Evolutionary conservation across 1,140 invertebrate species (phyloP), one percentile per base, ranked within the genome.

Genomic region (Andrena cerasifolii): DNA sequence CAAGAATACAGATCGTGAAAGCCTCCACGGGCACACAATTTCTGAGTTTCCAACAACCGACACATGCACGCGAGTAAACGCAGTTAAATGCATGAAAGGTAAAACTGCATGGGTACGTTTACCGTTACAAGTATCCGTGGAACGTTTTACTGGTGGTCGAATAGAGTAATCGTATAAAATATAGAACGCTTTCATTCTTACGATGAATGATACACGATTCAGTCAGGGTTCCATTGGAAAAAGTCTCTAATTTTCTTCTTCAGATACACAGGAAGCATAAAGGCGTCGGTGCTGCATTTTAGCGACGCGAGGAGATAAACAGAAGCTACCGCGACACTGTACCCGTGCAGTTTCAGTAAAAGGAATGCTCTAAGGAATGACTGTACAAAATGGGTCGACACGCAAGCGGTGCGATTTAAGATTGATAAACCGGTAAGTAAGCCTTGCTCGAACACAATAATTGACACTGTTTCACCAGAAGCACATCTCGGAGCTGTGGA

Each of bases 291-390:
- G n/a, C n/a, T n/a, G n/a, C n/a, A n/a, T n/a, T n/a, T n/a, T n/a
- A n/a, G n/a, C n/a, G n/a, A n/a, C n/a, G n/a, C n/a, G n/a, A n/a
- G n/a, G n/a, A n/a, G n/a, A n/a, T n/a, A 47, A 45, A 45, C 4
- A 47, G 21, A 49, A 12, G n/a, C 2, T 6, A 21, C 47, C 0
- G n/a, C n/a, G 18, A 36, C 56, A 3, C 7, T 36, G 51, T 75
- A 58, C 53, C 28, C 51, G 36, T 3, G 26, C 47, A 45, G 68
- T 47, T 45, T 58, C 14, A 33, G 16, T 10, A 14, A 36, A 67
- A 58, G 63, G 73, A 75, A 67, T 45, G 62, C 43, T 12, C 10
- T n/a, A n/a, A 21, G 66, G 45, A 76, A 76, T 76, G 65, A 59
- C 8, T 14, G 33, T 59, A 68, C 12, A 70, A 70, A 65, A 24